Evolutionary conservation across 2,888 invertebrate genomes (phyloP), one percentile per base, ranked within the genome.

Genomic region (Panorpa germanica): DNA sequence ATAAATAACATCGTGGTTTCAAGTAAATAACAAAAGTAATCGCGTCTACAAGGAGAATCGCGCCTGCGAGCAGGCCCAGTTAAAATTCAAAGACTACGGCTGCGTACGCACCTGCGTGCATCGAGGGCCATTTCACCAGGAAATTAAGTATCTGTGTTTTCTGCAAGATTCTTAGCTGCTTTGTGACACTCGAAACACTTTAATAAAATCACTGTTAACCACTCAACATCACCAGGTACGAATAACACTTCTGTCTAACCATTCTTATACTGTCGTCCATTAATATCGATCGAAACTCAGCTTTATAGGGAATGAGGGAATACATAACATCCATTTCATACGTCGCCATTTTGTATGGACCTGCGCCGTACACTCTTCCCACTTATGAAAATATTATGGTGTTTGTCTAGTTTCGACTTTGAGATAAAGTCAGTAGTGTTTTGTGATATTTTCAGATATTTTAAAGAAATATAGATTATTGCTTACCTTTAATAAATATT

Each of bases 31-130:
- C n/a, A n/a, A n/a, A n/a, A n/a, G n/a, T n/a, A n/a, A n/a, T n/a
- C n/a, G n/a, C n/a, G 36, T 39, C 22, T 37, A 34, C 29, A 29
- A 33, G 28, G 25, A 33, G 35, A 36, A 40, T 39, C 58, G 63
- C 62, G 63, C 62, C 63, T 67, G 68, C 67, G 81, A 77, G 80
- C 81, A 81, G 71, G 76, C 80, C 70, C 80, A 80, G 78, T 77
- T 69, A 68, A 72, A 67, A 70, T 67, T 67, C 68, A 66, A 61
- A 67, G 71, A 72, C 70, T 76, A 80, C 80, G 81, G 69, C 83
- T 85, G 85, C 85, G 83, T 85, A 82, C 82, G 83, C 82, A 83
- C 83, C 81, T 85, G 80, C 78, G 80, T 80, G 75, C 61, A 58
- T 48, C 59, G 53, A 44, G 43, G 43, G 40, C 41, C 44, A 46